These are phyloP conservation scores for Ellobium chinense DNA, from an alignment of 2,888 invertebrate genomes.

Conservation along the genomic window DNA sequence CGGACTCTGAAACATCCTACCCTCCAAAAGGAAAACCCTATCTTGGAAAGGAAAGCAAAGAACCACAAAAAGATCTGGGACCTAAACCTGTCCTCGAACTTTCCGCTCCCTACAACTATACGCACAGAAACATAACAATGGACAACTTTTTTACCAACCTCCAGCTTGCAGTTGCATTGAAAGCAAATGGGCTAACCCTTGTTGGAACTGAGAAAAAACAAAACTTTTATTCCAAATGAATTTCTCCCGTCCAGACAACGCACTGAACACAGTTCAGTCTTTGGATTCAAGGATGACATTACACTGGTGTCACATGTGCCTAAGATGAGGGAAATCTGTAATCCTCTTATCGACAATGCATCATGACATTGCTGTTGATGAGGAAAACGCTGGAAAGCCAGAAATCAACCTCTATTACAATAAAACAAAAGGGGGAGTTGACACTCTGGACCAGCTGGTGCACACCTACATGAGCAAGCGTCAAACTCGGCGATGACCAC, in stretches of 20 bases:
- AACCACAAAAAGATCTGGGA: neutral
- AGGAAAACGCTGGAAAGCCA: too few species aligned
- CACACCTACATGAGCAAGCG: too few species aligned
- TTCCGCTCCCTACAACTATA: neutral
- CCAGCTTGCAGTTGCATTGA: neutral
- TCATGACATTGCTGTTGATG: too few species aligned
- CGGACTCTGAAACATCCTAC: neutral
- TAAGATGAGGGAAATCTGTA: neutral
- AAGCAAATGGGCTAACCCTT: neutral
- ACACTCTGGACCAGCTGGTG: too few species aligned
- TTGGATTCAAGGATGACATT: neutral
- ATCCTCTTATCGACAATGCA: neutral
- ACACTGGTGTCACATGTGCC: neutral
- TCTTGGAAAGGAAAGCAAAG: neutral
- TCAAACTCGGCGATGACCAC: too few species aligned
- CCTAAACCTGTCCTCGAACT: neutral
- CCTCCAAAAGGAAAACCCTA: neutral
- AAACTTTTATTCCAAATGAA: neutral
- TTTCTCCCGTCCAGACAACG: neutral
- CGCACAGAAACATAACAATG: neutral
- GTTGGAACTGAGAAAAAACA: neutral
- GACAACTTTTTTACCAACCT: neutral
- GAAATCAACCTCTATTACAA: too few species aligned
- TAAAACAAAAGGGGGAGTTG: too few species aligned
- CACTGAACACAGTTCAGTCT: neutral